Evolutionary conservation across 1,140 invertebrate species (phyloP), one percentile per base, ranked within the genome.

Genomic region (Euwallacea fornicatus): DNA sequence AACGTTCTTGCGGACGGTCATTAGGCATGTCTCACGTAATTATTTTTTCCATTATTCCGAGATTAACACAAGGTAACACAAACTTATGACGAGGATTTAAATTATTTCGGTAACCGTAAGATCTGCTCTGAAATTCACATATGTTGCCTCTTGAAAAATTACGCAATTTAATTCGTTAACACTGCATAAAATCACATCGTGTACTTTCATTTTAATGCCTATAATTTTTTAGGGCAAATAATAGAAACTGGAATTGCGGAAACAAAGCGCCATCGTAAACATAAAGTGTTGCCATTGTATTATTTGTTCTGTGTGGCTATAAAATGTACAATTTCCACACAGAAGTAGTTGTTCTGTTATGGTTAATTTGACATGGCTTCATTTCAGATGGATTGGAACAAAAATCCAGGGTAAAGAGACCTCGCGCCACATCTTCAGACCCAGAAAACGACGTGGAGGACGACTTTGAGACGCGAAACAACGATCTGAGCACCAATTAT

Each of bases 401-500:
- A 75, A 83, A 83, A 41, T 73, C 77, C n/a, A 79, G 86, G 0
- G 82, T 85, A 7, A 89, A 89, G 79, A 82, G 87, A 3, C 85
- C 89, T 47, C 85, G 90, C 7, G 89, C 90, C 2, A 87, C 89
- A 53, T 84, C 85, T 53, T 80, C 83, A 8, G 75, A 77, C 42
- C 73, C 78, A 16, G 84, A 86, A 74, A 84, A 86, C 63, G 85
- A 87, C 44, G 86, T 88, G 10, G 87, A 90, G 70, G 84, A 86
- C 43, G 86, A 89, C 62, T 88, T 91, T 76, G 89, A 91, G 74
- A 89, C 89, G 74, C 83, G 89, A 74, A 90, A 91, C 76, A 87
- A 84, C 83, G 82, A 84, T 55, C 80, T 85, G 10, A 80, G 81
- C 71, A 79, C 84, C 43, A 87, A 84, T n/a, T 85, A 85, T 50